Percentiles rank a stretch among this genome's conserved stretches.
These are phyloP conservation scores for Periplaneta americana DNA, from an alignment of 1,140 invertebrate species.

Conservation along the genomic window DNA sequence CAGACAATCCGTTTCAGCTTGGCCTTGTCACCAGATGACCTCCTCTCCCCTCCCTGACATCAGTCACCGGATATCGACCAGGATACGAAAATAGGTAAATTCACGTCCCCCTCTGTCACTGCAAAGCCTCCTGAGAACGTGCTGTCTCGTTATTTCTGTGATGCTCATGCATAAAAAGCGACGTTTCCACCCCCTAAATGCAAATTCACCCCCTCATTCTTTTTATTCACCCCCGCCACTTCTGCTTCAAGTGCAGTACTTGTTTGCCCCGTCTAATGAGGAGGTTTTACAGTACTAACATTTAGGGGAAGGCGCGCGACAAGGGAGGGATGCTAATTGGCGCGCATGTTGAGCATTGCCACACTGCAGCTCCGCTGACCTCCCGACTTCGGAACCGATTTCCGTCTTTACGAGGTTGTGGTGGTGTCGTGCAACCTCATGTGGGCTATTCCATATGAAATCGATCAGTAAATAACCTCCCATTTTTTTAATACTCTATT, in stretches of 20 bases:
- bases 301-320: not conserved
- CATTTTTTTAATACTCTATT: too few species aligned
- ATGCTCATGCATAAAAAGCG: slow-evolving; percentile 4
- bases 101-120: not conserved
- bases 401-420: too few species aligned
- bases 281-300: not conserved
- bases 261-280: not conserved
- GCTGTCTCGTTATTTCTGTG: slow-evolving; percentile 3
- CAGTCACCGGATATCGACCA: not conserved
- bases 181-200: not conserved
- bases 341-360: too few species aligned
- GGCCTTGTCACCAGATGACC: too few species aligned
- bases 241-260: not conserved
- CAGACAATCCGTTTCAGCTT: too few species aligned
- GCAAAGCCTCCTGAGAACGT: not conserved
- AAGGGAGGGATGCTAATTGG: not conserved
- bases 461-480: too few species aligned
- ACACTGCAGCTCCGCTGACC: not conserved
- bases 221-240: not conserved
- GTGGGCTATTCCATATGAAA: too few species aligned
- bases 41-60: too few species aligned
- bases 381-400: not conserved
- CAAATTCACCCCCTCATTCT: not conserved
- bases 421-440: too few species aligned
- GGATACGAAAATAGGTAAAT: not conserved